Conservation (phyloP, 2,113 vertebrate genomes). For the Salvator merianae region DNA sequence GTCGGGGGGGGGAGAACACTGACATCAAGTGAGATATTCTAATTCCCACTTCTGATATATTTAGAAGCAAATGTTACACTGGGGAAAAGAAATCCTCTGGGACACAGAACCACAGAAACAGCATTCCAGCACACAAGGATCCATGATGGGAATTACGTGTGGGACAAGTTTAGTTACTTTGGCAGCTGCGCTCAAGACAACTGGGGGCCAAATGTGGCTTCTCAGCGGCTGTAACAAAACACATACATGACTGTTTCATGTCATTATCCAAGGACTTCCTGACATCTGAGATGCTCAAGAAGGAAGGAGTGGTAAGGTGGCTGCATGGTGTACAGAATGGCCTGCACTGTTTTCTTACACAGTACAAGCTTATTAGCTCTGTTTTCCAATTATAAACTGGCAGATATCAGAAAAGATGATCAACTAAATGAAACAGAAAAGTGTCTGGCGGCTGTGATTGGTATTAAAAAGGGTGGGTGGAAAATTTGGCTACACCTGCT, state of each 20-base stretch:
- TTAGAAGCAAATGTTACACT: constrained; percentile 1
- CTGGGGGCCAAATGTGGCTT: background rate
- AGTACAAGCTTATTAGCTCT: background rate
- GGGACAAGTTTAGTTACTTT: background rate
- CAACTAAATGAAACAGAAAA: background rate
- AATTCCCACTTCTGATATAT: constrained; percentile 31
- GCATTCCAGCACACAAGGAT: background rate
- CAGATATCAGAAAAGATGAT: background rate
- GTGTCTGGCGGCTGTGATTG: background rate
- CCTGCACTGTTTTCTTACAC: background rate
- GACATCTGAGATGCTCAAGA: accelerated
- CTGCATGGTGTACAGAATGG: accelerated
- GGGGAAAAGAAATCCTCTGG: background rate
- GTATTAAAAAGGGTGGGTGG: background rate
- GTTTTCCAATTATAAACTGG: background rate
- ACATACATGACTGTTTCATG: background rate
- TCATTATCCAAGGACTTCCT: accelerated
- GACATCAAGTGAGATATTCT: background rate
- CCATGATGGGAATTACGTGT: background rate
- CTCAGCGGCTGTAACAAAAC: background rate
- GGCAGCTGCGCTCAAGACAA: background rate
- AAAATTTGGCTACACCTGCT: no score
- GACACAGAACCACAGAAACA: background rate
- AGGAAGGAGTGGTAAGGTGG: background rate
- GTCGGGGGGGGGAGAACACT: background rate